Conservation (phyloP, 2,113 vertebrate species). For the Cheirogaleus medius region DNA sequence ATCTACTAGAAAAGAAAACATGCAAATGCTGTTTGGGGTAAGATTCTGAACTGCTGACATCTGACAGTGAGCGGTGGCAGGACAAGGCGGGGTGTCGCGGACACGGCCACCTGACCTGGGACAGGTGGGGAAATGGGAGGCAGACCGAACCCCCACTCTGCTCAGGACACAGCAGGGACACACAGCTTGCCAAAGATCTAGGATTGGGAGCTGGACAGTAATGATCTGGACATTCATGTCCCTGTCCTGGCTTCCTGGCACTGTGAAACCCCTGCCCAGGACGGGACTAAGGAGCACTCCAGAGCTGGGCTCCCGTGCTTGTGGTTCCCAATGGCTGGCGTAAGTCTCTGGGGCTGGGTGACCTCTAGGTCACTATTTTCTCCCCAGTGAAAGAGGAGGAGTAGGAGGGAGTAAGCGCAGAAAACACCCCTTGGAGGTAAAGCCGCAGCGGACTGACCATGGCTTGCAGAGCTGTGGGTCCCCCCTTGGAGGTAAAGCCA, state of each 20-base stretch:
- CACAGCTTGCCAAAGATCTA: not conserved
- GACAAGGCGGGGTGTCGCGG: not conserved
- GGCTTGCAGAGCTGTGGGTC: not conserved
- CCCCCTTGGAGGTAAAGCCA: not conserved
- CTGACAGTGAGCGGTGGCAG: not conserved
- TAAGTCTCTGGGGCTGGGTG: not conserved
- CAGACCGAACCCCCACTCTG: not conserved
- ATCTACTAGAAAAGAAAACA: too few species aligned
- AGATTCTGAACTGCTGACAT: too few species aligned
- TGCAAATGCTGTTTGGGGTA: too few species aligned
- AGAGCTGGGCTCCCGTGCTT: not conserved
- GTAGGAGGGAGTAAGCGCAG: not conserved
- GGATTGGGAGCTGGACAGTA: not conserved
- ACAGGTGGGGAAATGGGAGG: not conserved
- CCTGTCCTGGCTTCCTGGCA: not conserved
- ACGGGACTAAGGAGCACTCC: not conserved
- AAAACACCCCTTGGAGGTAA: not conserved
- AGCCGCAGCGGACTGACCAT: not conserved
- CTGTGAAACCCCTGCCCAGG: not conserved
- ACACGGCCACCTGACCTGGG: not conserved
- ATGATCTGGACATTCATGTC: not conserved
- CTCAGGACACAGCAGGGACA: not conserved
- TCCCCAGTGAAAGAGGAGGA: not conserved
- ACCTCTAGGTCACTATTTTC: not conserved
- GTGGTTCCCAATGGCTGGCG: not conserved